Conservation (phyloP, 2,113 vertebrate species). For the Hipposideros armiger region DNA sequence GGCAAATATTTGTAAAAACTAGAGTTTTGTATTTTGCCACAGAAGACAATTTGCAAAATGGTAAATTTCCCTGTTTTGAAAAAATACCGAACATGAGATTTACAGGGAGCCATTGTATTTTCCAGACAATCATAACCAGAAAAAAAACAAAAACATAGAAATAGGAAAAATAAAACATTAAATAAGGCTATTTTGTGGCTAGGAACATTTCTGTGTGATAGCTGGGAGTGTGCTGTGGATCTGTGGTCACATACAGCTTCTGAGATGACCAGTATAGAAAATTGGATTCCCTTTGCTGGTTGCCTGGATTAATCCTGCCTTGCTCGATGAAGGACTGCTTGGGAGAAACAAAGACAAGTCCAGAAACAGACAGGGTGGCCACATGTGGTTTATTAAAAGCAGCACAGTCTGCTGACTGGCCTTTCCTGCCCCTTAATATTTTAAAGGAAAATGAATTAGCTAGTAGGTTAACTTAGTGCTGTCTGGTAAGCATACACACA, state of each 20-base stretch:
- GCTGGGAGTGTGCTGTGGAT: neutral
- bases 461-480: constrained; percentile 57
- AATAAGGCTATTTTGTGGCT: neutral
- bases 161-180: constrained; percentile 6
- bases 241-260: neutral
- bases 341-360: constrained; percentile 51
- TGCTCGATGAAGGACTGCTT: neutral
- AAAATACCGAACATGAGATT: neutral
- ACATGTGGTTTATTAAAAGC: constrained; percentile 64
- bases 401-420: constrained; percentile 52
- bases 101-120: neutral
- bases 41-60: constrained; percentile 52
- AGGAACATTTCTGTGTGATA: neutral
- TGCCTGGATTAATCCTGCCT: neutral
- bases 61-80: constrained; percentile 14
- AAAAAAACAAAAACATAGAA: neutral
- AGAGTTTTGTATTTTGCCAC: neutral
- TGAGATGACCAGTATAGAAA: neutral
- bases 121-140: neutral
- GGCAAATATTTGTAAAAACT: constrained; percentile 48
- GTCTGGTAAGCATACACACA: neutral
- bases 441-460: constrained; percentile 59
- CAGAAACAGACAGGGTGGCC: neutral
- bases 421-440: constrained; percentile 57
- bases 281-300: neutral